A percentile compares a stretch with the other conserved stretches of the same genome.
Evolutionary conservation across 64 coral and sea anemone species (phyloP).

Genomic region (Montipora sp.): DNA sequence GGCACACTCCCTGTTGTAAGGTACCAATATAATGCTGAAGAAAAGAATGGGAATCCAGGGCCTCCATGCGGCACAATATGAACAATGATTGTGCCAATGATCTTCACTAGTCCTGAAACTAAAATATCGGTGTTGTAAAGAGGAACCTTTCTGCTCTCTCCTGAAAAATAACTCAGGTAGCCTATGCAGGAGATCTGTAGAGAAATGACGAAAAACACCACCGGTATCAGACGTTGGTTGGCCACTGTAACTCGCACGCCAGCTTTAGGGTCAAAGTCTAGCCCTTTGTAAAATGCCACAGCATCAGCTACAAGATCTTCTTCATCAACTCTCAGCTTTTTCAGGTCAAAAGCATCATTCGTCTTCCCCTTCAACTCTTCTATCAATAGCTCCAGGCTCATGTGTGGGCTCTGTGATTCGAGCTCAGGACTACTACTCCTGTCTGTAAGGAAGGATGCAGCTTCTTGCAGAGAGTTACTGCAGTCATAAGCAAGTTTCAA

Average conservation of each 20-base stretch:
- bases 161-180: slow-evolving; percentile 28
- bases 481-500: neutral
- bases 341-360: neutral
- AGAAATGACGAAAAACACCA: slow-evolving; percentile 48
- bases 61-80: neutral
- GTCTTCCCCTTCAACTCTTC: neutral
- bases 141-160: slow-evolving; percentile 31
- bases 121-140: slow-evolving; percentile 43
- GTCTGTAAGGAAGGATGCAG: slow-evolving; percentile 19
- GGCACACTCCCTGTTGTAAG: neutral
- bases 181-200: slow-evolving; percentile 43
- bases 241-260: neutral
- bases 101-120: slow-evolving; percentile 30
- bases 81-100: slow-evolving; percentile 6
- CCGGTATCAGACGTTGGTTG: slow-evolving; percentile 46
- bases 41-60: slow-evolving; percentile 4
- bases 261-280: slow-evolving; percentile 11
- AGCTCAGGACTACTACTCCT: neutral
- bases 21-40: neutral
- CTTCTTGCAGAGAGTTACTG: slow-evolving; percentile 21
- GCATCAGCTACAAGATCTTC: slow-evolving; percentile 54
- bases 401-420: neutral
- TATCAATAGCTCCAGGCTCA: neutral
- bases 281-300: slow-evolving; percentile 18
- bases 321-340: slow-evolving; percentile 53